phyloP scores from a whole-genome alignment of 2,113 vertebrate species.

The Ardeotis arabs region DNA sequence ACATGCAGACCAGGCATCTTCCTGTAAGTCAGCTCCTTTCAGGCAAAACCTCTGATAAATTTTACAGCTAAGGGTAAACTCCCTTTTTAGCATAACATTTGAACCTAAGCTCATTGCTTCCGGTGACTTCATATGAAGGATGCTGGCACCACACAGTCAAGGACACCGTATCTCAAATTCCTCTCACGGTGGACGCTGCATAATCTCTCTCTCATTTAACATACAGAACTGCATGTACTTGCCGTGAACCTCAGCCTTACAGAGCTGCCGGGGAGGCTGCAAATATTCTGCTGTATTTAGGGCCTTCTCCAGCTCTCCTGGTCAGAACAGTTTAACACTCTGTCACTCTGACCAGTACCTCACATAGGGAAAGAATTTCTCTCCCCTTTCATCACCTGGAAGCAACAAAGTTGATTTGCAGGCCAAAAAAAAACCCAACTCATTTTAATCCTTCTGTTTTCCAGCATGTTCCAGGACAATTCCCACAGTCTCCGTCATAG shows the following conservation, averaged over 20 bases:
- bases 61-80: background rate
- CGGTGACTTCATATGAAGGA: conserved; percentile 54
- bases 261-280: background rate
- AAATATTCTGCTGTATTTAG: background rate
- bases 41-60: conserved; percentile 33
- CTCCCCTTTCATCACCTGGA: background rate
- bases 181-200: background rate
- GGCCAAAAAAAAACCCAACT: background rate
- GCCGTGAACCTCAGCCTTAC: background rate
- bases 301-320: background rate
- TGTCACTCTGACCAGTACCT: background rate
- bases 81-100: background rate
- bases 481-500: background rate
- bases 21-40: conserved; percentile 34
- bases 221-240: background rate
- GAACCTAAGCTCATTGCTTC: conserved; percentile 5
- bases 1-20: conserved; percentile 3
- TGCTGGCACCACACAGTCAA: conserved; percentile 10
- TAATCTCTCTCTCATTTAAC: background rate
- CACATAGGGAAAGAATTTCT: background rate
- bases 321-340: background rate
- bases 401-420: background rate
- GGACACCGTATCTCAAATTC: background rate
- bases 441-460: background rate
- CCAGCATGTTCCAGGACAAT: background rate